Evolutionary conservation across 2,888 invertebrate genomes (phyloP).

Genomic region (Hypercompe scribonia): DNA sequence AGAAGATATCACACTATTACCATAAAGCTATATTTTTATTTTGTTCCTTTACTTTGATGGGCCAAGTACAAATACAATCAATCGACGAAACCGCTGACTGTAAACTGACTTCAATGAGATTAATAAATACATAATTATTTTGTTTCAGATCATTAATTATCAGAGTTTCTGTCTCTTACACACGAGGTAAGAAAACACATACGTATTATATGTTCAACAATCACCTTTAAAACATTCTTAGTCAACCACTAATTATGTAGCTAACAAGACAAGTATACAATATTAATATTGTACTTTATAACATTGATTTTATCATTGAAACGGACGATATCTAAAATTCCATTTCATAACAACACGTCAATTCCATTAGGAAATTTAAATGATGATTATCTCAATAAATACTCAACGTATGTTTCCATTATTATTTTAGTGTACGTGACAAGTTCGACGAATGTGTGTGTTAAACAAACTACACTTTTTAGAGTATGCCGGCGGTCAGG

Average conservation of each 20-base stretch:
- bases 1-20: neutral
- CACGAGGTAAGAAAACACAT: conserved; percentile 36
- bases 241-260: conserved; percentile 3
- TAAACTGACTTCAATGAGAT: neutral
- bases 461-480: conserved; percentile 51
- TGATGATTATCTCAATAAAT: conserved; percentile 47
- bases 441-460: conserved; percentile 49
- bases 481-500: conserved; percentile 37
- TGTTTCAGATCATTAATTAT: conserved; percentile 49
- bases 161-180: conserved; percentile 24
- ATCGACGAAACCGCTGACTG: neutral
- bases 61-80: neutral
- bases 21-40: neutral
- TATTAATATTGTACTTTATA: conserved; percentile 15
- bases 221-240: conserved; percentile 10
- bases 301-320: conserved; percentile 22
- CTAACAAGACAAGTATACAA: conserved; percentile 12
- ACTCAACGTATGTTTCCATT: conserved; percentile 37
- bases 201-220: conserved; percentile 5
- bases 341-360: conserved; percentile 41
- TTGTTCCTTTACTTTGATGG: neutral
- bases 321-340: conserved; percentile 26
- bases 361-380: conserved; percentile 31
- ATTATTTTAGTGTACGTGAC: conserved; percentile 54
- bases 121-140: conserved; percentile 16